Evolutionary conservation across 53 echinoderm and acorn worm genomes (phyloP), one percentile per base, ranked within the genome.

Genomic region (Astropecten irregularis): DNA sequence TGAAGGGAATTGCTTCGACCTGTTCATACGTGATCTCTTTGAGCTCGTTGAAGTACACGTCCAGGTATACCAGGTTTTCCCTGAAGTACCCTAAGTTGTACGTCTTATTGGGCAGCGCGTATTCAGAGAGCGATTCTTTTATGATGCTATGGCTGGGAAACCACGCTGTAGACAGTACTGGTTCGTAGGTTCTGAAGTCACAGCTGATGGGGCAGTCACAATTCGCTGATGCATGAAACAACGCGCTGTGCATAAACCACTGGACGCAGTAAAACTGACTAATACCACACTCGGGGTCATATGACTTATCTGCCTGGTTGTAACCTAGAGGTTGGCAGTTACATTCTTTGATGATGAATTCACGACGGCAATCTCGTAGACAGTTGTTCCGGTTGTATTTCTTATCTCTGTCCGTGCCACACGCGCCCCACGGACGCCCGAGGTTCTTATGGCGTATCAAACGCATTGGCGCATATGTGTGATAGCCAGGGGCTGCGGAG

Each of bases 401-500:
- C n/a, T n/a, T n/a, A n/a, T n/a, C n/a, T n/a, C n/a, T n/a, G n/a
- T n/a, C n/a, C n/a, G n/a, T n/a, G n/a, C n/a, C 50, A 31, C 84
- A 84, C 3, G 57, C 59, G n/a, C 84, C 84, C 69, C 71, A 70
- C 14, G 84, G 84, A 57, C 71, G n/a, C 18, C 48, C 44, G 30
- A 84, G 70, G 37, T 54, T 48, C 34, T 10, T 47, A 49, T 62
- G 63, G 37, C 27, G 49, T 10, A 39, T 32, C 62, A 40, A 22
- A 36, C 65, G 71, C 61, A 85, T 50, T 13, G 85, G 48, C 2
- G 27, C 54, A 32, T 71, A 85, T 35, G 85, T 85, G 35, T 85
- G 85, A 20, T 35, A 72, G 20, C 73, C 73, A 14, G 85, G 85
- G 15, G 73, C 20, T 14, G 73, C 73, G 2, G n/a, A n/a, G n/a